Evolutionary conservation across 1,140 invertebrate genomes (phyloP).

Genomic region (Heterodera schachtii): DNA sequence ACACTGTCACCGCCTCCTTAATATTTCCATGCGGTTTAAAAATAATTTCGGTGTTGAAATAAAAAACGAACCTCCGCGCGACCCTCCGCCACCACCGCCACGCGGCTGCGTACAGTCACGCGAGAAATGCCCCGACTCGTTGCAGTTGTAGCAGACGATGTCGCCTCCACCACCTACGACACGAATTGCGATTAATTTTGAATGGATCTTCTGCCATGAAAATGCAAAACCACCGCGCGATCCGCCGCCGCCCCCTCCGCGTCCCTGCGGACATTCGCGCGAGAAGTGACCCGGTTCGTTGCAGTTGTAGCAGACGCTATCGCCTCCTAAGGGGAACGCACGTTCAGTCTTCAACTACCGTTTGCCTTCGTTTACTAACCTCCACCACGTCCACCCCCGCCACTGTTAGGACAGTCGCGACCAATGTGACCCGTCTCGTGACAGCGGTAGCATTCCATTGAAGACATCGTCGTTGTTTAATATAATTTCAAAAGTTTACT

Average conservation of each 20-base stretch:
- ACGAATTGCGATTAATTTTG: not conserved
- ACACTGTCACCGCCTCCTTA: not conserved
- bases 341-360: not conserved
- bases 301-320: slow-evolving; percentile 6
- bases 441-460: slow-evolving; percentile 23
- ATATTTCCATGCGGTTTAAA: too few relatives aligned
- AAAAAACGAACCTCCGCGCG: not conserved
- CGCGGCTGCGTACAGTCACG: slow-evolving; percentile 8
- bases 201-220: too few relatives aligned
- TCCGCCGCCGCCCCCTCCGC: slow-evolving; percentile 4
- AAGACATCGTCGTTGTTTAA: slow-evolving; percentile 7
- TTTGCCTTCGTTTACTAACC: not conserved
- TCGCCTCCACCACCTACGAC: slow-evolving; percentile 14
- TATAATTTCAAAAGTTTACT: too few relatives aligned
- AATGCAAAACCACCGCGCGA: not conserved
- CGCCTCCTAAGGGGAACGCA: not conserved
- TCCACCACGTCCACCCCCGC: slow-evolving; percentile 10
- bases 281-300: slow-evolving; percentile 10
- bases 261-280: slow-evolving; percentile 5
- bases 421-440: slow-evolving; percentile 15
- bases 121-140: slow-evolving; percentile 3
- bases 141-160: slow-evolving; percentile 24
- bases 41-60: too few relatives aligned
- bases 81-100: not conserved
- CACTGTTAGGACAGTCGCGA: slow-evolving; percentile 20